A percentile compares a stretch with the other conserved stretches of the same genome.
Evolutionary conservation across 2,888 invertebrate species (phyloP).

Genomic region (Electrophaes corylata): DNA sequence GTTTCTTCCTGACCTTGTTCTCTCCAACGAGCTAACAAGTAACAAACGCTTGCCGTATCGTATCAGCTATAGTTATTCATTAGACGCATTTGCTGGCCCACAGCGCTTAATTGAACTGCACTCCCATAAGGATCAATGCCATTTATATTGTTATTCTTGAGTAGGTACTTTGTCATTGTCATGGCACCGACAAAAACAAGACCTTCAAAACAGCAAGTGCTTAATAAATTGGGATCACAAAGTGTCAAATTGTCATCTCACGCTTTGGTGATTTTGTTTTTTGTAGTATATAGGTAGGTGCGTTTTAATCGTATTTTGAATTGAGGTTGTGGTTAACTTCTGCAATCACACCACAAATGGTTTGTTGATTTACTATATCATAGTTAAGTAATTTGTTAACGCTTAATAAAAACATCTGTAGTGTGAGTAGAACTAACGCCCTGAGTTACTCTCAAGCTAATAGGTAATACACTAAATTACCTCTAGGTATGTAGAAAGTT

Average conservation of each 20-base stretch:
- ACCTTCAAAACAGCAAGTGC: slow-evolving; percentile 25
- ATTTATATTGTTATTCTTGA: slow-evolving; percentile 39
- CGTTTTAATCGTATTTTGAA: slow-evolving; percentile 18
- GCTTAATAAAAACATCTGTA: too few relatives aligned
- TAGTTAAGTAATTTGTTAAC: too few relatives aligned
- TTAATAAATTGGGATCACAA: slow-evolving; percentile 28
- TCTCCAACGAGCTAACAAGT: slow-evolving; percentile 62
- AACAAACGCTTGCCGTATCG: slow-evolving; percentile 55
- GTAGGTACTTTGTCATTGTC: slow-evolving; percentile 25
- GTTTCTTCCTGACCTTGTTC: slow-evolving; percentile 71
- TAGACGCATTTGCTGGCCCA: slow-evolving; percentile 64
- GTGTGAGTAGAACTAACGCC: too few relatives aligned
- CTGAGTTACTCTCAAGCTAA: too few relatives aligned
- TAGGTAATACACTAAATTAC: too few relatives aligned
- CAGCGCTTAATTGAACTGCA: slow-evolving; percentile 65
- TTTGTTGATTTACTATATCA: too few relatives aligned
- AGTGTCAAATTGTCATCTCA: slow-evolving; percentile 37
- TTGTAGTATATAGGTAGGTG: too few relatives aligned
- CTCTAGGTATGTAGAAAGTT: too few relatives aligned
- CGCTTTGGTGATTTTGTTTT: slow-evolving; percentile 33
- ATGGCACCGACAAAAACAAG: slow-evolving; percentile 32
- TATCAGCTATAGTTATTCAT: slow-evolving; percentile 53
- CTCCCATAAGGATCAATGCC: slow-evolving; percentile 60
- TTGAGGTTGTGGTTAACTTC: neutral
- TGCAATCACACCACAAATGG: too few relatives aligned